These are phyloP conservation scores for Dromas ardeola DNA, from an alignment of 2,113 vertebrate species.

Conservation along the genomic window DNA sequence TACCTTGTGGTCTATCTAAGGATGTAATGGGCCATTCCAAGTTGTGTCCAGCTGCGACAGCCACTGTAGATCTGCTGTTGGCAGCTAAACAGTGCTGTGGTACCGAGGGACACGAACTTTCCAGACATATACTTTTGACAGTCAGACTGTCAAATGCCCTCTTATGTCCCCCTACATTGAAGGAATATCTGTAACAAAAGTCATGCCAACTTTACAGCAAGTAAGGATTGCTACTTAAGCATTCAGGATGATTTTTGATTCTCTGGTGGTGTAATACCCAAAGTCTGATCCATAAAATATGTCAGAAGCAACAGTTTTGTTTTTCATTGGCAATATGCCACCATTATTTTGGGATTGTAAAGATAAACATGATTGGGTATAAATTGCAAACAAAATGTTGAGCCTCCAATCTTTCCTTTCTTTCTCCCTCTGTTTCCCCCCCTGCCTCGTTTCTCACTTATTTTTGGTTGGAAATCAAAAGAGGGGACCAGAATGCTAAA, in stretches of 20 bases:
- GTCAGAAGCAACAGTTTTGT: neutral
- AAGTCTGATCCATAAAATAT: neutral
- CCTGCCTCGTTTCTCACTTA: neutral
- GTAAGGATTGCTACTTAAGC: neutral
- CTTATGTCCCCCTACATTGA: neutral
- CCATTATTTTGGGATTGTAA: neutral
- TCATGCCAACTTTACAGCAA: neutral
- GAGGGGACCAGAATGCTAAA: constrained; percentile 23
- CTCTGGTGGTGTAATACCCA: neutral
- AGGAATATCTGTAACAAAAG: neutral
- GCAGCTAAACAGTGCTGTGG: neutral
- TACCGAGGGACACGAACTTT: neutral
- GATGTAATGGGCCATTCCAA: neutral
- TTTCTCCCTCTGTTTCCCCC: neutral
- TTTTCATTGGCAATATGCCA: neutral
- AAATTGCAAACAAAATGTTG: neutral
- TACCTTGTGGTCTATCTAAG: neutral
- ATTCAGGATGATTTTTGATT: neutral
- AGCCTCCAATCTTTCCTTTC: neutral
- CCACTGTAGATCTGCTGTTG: neutral
- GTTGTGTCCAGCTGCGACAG: neutral
- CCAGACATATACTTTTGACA: neutral
- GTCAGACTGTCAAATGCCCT: neutral
- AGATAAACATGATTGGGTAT: neutral
- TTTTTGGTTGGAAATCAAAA: constrained; percentile 23